Conservation (phyloP, 2,888 invertebrate genomes). For the Mythimna impura region DNA sequence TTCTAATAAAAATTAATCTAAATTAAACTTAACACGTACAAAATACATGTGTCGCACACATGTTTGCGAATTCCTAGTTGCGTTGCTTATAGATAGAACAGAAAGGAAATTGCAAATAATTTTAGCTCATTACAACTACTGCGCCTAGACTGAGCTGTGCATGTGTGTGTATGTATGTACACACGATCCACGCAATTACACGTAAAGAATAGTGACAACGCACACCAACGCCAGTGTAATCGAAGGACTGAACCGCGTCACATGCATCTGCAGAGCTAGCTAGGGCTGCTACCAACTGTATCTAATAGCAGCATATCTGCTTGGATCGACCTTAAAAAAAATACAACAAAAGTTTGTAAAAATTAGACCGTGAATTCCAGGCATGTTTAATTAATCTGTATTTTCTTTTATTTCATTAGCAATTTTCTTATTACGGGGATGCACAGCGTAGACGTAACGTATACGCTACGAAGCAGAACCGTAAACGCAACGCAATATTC, state of each 20-base stretch:
- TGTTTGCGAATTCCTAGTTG: slow-evolving; percentile 59
- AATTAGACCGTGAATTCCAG: not conserved
- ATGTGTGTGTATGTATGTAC: slow-evolving; percentile 63
- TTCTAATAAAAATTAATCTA: slow-evolving; percentile 36
- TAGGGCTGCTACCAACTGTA: slow-evolving; percentile 53
- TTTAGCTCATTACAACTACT: slow-evolving; percentile 75
- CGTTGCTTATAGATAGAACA: slow-evolving; percentile 60
- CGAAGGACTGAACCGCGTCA: slow-evolving; percentile 75
- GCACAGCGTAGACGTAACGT: not conserved
- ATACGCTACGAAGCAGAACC: not conserved
- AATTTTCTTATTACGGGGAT: not conserved
- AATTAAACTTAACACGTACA: slow-evolving; percentile 53
- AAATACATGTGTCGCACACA: slow-evolving; percentile 51
- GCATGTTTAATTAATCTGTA: not conserved
- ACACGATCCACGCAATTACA: slow-evolving; percentile 73
- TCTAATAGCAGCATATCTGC: not conserved
- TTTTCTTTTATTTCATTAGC: not conserved
- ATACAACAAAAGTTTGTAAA: not conserved
- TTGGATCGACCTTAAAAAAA: not conserved
- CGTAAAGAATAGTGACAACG: slow-evolving; percentile 70
- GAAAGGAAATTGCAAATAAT: slow-evolving; percentile 81
- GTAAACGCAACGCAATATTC: not conserved
- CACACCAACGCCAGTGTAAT: slow-evolving; percentile 71
- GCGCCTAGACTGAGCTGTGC: slow-evolving; percentile 66
- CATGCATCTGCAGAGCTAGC: slow-evolving; percentile 67